A percentile compares a stretch with the other conserved stretches of the same genome.
These are phyloP conservation scores for Ceratina calcarata DNA, from an alignment of 1,140 invertebrate genomes.

Conservation along the genomic window DNA sequence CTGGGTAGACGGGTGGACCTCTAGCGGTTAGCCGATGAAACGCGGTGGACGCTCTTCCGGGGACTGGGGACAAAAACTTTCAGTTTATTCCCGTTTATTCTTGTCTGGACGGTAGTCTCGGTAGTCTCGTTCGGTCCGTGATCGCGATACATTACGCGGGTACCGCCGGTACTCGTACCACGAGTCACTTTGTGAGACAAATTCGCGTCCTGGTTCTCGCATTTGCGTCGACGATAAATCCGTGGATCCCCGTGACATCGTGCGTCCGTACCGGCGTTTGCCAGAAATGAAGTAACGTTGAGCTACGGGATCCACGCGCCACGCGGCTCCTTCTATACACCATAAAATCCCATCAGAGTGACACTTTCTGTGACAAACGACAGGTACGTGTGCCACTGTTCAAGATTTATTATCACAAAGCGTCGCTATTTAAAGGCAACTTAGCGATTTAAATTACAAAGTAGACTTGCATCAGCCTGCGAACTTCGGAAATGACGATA, in stretches of 20 bases:
- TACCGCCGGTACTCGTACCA: constrained; percentile 4
- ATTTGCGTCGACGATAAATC: background rate
- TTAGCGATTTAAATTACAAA: constrained; percentile 20
- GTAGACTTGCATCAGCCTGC: background rate
- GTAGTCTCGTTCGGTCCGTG: constrained; percentile 32
- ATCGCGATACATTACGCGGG: background rate
- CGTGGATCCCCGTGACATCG: background rate
- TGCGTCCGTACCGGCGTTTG: constrained; percentile 1
- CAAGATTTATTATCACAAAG: constrained; percentile 2
- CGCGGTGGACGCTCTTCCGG: constrained; percentile 36
- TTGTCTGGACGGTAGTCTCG: constrained; percentile 1
- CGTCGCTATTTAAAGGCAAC: background rate
- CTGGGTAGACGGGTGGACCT: background rate
- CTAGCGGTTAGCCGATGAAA: constrained; percentile 26
- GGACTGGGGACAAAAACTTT: constrained; percentile 34
- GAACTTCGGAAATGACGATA: background rate
- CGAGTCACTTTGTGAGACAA: background rate
- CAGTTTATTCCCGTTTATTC: constrained; percentile 42
- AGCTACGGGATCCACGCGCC: background rate
- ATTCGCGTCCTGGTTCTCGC: background rate
- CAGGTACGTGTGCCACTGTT: constrained; percentile 9
- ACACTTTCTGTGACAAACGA: background rate
- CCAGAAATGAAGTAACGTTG: constrained; percentile 27
- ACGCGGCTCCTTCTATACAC: constrained; percentile 1
- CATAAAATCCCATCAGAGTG: background rate